Percentiles rank a stretch among this genome's conserved stretches.
These are phyloP conservation scores for Pandemis heparana DNA, from an alignment of 2,888 invertebrate species.

Conservation along the genomic window DNA sequence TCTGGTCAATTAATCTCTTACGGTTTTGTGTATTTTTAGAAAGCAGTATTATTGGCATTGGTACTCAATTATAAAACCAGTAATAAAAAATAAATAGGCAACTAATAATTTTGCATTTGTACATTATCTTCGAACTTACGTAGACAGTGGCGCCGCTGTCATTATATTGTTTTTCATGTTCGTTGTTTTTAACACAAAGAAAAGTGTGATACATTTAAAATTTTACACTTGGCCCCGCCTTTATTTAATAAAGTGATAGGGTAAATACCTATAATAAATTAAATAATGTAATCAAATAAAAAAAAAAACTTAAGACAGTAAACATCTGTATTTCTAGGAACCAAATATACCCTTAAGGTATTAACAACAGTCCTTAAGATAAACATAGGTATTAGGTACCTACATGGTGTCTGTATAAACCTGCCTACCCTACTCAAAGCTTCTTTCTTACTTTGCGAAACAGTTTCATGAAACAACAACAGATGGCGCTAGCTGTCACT, in stretches of 20 bases:
- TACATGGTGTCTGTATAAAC: background rate
- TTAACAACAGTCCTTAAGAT: background rate
- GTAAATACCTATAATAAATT: too few relatives aligned
- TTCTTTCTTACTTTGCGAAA: slow-evolving; percentile 6
- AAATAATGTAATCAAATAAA: too few relatives aligned
- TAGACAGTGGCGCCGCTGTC: background rate
- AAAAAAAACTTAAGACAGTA: too few relatives aligned
- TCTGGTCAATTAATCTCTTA: slow-evolving; percentile 39
- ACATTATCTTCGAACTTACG: background rate
- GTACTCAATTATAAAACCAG: background rate
- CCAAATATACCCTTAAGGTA: too few relatives aligned
- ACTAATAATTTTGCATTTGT: too few relatives aligned
- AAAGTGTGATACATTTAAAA: too few relatives aligned
- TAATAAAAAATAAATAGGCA: too few relatives aligned
- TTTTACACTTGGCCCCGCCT: too few relatives aligned
- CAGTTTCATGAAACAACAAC: slow-evolving; percentile 36
- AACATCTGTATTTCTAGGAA: too few relatives aligned
- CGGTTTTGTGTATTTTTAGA: slow-evolving; percentile 2
- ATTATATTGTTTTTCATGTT: background rate
- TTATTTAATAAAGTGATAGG: too few relatives aligned
- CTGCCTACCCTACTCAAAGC: background rate
- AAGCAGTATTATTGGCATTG: background rate
- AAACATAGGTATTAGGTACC: background rate
- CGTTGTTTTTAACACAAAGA: background rate
- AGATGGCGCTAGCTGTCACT: slow-evolving; percentile 49